Base-by-base conservation (phyloP, 2,797 vertebrate genomes). In the Tapera naevia region DNA sequence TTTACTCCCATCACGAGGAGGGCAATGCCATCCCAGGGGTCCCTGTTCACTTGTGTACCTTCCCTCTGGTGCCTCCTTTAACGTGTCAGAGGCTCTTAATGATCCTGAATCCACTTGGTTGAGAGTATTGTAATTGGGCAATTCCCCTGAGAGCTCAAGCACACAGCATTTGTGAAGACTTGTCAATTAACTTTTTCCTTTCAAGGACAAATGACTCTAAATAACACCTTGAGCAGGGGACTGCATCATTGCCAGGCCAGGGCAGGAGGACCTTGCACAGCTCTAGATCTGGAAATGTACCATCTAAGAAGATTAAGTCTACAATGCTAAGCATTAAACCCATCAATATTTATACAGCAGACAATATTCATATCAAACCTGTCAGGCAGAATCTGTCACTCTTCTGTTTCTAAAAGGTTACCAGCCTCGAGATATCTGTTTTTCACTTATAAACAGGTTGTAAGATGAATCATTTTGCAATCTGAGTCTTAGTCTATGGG, bases 1-100 rank as follows among this genome's bases (percentile, higher is more conserved):
- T 0, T 48, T 69, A 33, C 5, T 13, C 43, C n/a, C 41, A 7
- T 10, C 33, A 39, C 0, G 0, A 14, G 0, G 1, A 43, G 43
- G 30, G 32, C 67, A 60, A 27, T 3, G 17, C 1, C 0, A 14
- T 13, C 11, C 1, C 37, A 11, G 1, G 1, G 28, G 18, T 39
- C 41, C 61, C 27, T 2, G 3, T 2, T 60, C 3, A 0, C 30
- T 50, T 28, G 5, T 28, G 28, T n/a, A 32, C 37, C 50, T 67
- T 81, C 41, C 35, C 58, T 4, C 14, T 27, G 33, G 14, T 27
- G 33, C 24, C 60, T 28, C 39, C 53, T 43, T 48, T 21, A 18
- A 2, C 0, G 3, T 48, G 46, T 27, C 83, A 94, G 88, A 48
- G 43, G 37, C 45, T 75, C 76, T 69, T 54, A 61, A 69, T 2